These are phyloP conservation scores for human (Homo sapiens) DNA, from an alignment of 2,113 vertebrate species.

Conservation along the genomic window GRCh38 chr15:41042501-41043000, in stretches of 20 bases:
- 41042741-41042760: background rate
- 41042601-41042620: background rate
- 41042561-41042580: background rate
- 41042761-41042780: background rate
- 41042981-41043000: slow-evolving; percentile 19
- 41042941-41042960: background rate
- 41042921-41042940: background rate
- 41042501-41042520: background rate
- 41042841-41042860: background rate
- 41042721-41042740: background rate
- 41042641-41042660: background rate
- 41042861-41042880: background rate
- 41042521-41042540: background rate
- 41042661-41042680: background rate
- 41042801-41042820: slow-evolving; percentile 25
- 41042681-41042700: background rate
- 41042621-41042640: background rate
- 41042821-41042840: slow-evolving; percentile 12
- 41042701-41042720: too few species aligned
- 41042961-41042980: background rate
- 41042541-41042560: background rate
- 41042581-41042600: background rate
- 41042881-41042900: background rate
- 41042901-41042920: background rate
- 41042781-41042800: background rate